A percentile compares a stretch with the other conserved stretches of the same genome.
Evolutionary conservation across 2,888 invertebrate species (phyloP).

Genomic region (Drosophila infuscata): DNA sequence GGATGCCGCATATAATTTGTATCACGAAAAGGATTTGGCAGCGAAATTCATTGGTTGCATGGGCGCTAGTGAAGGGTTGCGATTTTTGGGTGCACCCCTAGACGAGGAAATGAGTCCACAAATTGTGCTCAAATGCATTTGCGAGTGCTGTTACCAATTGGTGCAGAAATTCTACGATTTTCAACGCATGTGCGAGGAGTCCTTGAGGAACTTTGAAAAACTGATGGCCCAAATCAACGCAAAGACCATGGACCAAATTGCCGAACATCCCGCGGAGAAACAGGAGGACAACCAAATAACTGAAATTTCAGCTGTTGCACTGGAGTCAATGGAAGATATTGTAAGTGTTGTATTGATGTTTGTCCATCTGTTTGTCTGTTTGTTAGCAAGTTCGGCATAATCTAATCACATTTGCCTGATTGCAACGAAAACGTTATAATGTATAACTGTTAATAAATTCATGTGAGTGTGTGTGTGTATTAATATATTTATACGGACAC

Average conservation of each 20-base stretch:
- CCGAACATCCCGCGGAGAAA: neutral
- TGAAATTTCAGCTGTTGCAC: constrained; percentile 6
- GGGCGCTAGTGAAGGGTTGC: constrained; percentile 15
- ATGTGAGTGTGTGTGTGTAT: neutral
- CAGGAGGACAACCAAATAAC: neutral
- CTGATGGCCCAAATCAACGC: constrained; percentile 47
- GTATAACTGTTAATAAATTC: constrained; percentile 29
- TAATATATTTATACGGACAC: constrained; percentile 17
- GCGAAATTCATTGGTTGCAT: constrained; percentile 63
- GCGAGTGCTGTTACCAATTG: constrained; percentile 71
- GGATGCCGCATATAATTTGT: constrained; percentile 55
- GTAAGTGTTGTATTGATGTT: constrained; percentile 47
- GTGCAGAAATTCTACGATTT: constrained; percentile 75
- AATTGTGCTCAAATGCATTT: constrained; percentile 70
- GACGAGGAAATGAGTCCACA: constrained; percentile 41
- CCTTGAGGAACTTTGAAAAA: constrained; percentile 64
- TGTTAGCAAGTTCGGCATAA: constrained; percentile 26
- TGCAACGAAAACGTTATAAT: constrained; percentile 16
- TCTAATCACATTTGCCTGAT: constrained; percentile 49
- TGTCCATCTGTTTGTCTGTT: constrained; percentile 12
- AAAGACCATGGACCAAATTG: neutral
- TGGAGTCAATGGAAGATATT: constrained; percentile 54
- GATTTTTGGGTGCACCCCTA: constrained; percentile 2
- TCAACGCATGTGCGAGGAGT: constrained; percentile 77
- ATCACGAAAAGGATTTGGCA: constrained; percentile 60